Evolutionary conservation across 2,888 invertebrate species (phyloP), one percentile per base, ranked within the genome.

Genomic region (Leptogaster cylindrica): DNA sequence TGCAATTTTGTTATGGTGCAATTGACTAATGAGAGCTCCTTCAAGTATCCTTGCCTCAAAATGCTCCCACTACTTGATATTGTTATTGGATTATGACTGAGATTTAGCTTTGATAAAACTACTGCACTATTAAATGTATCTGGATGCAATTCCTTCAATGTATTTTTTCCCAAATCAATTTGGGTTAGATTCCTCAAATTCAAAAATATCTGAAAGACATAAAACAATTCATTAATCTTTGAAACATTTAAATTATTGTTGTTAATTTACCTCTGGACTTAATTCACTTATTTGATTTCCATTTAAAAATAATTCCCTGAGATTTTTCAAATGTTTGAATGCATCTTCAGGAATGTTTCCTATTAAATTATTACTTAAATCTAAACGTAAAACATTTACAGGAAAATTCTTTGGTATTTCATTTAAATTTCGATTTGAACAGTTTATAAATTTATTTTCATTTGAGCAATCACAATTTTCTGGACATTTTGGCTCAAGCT

Each of bases 341-440:
- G 77, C 77, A 51, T 73, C 74, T 7, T 74, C 70, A 46, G 75
- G 73, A 68, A 81, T 68, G 70, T 77, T 73, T 12, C 70, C 71
- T 63, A 81, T 79, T 27, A 72, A 72, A 74, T 81, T 81, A 65
- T 77, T 69, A 70, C 80, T 80, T 73, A 81, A 75, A 72, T 80
- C 78, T 72, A 81, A 71, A 33, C 76, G 75, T 41, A 75, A 70
- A 12, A 76, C 76, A 70, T 74, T 77, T 58, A 72, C 72, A 8
- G 81, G 80, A 70, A 81, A 67, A 73, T 78, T 75, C 46, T 77
- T 72, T 25, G 86, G 86, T 58, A 86, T 78, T 73, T 83, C 81
- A 14, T 81, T 81, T 65, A 86, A 76, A 31, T 78, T 80, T 66
- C 79, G 80, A 72, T 83, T 81, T 7, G 83, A 81, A 75, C 86